A percentile compares a stretch with the other conserved stretches of the same genome.
These are phyloP conservation scores for Trichonephila clavipes DNA, from an alignment of 1,140 invertebrate species.

Conservation along the genomic window DNA sequence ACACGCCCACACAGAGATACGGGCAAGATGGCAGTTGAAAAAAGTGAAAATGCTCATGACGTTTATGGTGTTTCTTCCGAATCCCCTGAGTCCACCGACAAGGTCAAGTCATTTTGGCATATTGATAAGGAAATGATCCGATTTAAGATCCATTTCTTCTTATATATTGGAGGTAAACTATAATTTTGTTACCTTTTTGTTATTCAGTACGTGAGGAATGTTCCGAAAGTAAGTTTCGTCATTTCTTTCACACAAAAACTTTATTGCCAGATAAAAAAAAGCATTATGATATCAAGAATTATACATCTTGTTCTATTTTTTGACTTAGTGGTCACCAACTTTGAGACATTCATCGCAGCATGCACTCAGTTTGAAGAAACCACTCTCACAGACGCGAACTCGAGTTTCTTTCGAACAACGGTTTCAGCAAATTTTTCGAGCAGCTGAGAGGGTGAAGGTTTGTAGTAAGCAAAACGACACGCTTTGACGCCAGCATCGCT, in stretches of 20 bases:
- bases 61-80: not conserved
- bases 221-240: not conserved
- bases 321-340: too few relatives aligned
- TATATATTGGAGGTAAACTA: constrained; percentile 23
- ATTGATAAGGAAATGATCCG: constrained; percentile 17
- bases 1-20: too few relatives aligned
- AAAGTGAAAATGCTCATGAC: not conserved
- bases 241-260: not conserved
- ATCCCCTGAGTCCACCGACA: not conserved
- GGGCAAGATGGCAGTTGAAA: not conserved
- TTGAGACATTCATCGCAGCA: too few relatives aligned
- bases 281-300: too few relatives aligned
- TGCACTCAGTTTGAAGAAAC: too few relatives aligned
- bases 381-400: too few relatives aligned
- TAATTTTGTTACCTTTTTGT: not conserved
- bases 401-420: too few relatives aligned
- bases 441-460: too few relatives aligned
- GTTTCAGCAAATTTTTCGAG: too few relatives aligned
- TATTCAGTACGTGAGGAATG: not conserved
- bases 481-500: too few relatives aligned
- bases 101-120: constrained; percentile 1
- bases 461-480: too few relatives aligned
- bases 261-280: not conserved
- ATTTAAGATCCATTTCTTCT: constrained; percentile 33
- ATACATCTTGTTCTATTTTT: too few relatives aligned